Percentiles rank a stretch among this genome's conserved stretches.
Evolutionary conservation across 2,113 vertebrate species (phyloP).

Genomic region (Passerina amoena): DNA sequence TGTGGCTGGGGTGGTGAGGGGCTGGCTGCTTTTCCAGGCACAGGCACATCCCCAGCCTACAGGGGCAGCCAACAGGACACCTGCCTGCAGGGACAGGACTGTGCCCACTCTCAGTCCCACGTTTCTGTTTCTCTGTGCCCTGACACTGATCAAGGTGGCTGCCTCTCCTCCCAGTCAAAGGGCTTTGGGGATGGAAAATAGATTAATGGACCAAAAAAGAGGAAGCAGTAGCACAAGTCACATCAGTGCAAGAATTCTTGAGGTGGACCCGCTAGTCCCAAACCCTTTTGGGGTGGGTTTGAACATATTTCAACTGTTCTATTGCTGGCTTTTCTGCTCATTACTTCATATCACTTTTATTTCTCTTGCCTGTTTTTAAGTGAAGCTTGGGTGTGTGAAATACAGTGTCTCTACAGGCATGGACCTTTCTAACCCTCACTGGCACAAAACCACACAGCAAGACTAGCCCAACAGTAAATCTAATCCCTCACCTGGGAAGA

Average conservation of each 20-base stretch:
- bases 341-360: neutral
- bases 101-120: rapidly evolving
- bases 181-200: neutral
- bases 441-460: neutral
- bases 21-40: neutral
- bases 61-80: neutral
- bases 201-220: neutral
- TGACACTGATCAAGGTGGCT: neutral
- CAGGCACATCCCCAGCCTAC: neutral
- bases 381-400: neutral
- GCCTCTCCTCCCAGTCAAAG: neutral
- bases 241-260: neutral
- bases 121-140: neutral
- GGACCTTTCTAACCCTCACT: neutral
- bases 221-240: neutral
- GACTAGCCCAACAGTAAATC: neutral
- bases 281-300: neutral
- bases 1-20: rapidly evolving
- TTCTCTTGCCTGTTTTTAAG: neutral
- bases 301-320: neutral
- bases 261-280: neutral
- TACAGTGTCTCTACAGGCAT: neutral
- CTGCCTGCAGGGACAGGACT: neutral
- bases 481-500: neutral
- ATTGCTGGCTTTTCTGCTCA: neutral